Conservation (phyloP, 2,797 vertebrate species). For the Rhinoraja longicauda region DNA sequence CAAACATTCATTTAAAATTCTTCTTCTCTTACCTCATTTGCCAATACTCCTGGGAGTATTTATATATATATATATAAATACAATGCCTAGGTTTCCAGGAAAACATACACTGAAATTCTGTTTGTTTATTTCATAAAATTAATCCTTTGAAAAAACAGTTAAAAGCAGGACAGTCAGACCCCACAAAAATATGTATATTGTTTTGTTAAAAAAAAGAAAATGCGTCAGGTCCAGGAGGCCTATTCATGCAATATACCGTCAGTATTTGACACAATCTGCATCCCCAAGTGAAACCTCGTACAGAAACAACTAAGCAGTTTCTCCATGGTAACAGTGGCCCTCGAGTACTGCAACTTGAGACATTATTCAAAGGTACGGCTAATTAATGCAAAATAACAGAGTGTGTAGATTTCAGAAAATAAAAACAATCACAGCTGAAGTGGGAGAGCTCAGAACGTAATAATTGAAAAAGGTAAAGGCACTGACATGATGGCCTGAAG, state of each 20-base stretch:
- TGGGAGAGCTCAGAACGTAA: neutral
- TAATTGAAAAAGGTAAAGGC: neutral
- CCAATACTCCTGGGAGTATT: no score
- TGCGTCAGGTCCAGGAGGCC: neutral
- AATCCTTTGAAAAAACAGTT: neutral
- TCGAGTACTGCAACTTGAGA: neutral
- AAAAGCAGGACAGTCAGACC: neutral
- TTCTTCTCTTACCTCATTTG: no score
- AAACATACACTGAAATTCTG: neutral
- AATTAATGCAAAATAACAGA: neutral
- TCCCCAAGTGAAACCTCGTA: neutral
- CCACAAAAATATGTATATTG: neutral
- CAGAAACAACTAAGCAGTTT: constrained; percentile 7
- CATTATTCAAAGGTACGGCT: neutral
- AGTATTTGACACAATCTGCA: neutral
- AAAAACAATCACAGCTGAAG: neutral
- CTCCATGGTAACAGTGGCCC: constrained; percentile 3
- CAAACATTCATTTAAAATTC: neutral
- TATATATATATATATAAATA: neutral
- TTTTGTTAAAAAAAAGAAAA: neutral
- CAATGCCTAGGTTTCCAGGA: no score
- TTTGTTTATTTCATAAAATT: neutral
- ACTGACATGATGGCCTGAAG: neutral
- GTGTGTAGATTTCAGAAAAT: neutral
- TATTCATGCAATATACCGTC: neutral